A percentile compares a stretch with the other conserved stretches of the same genome.
These are phyloP conservation scores for Eupelmus urozonus DNA, from an alignment of 2,888 invertebrate species.

Conservation along the genomic window DNA sequence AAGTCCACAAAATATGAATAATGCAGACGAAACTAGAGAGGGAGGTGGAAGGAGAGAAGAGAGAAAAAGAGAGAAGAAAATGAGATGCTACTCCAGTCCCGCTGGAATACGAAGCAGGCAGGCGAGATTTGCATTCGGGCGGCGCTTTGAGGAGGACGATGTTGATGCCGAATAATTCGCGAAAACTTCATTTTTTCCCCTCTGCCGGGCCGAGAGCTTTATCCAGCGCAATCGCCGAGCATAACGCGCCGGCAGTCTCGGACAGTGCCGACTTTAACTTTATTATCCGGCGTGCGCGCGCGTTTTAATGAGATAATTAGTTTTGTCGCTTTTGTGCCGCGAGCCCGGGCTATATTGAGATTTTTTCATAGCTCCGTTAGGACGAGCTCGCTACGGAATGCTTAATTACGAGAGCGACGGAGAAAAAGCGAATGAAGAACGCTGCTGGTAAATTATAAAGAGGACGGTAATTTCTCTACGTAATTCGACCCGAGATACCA, in stretches of 20 bases:
- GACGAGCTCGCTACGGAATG: neutral
- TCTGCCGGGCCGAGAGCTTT: neutral
- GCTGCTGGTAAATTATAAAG: too few relatives aligned
- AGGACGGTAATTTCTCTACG: too few relatives aligned
- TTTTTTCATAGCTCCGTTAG: neutral
- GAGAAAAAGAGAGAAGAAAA: slow-evolving; percentile 4
- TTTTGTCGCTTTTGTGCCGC: neutral
- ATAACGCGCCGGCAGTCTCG: neutral
- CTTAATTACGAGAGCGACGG: neutral
- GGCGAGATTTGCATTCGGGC: slow-evolving; percentile 33
- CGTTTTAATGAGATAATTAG: slow-evolving; percentile 25
- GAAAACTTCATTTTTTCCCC: slow-evolving; percentile 10
- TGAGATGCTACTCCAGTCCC: neutral
- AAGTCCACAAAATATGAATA: slow-evolving; percentile 29
- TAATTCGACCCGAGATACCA: too few relatives aligned
- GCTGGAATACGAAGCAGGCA: slow-evolving; percentile 8
- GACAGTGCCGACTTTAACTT: neutral
- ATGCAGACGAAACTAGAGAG: slow-evolving; percentile 12
- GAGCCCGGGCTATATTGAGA: neutral
- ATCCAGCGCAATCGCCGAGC: neutral
- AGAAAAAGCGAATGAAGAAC: too few relatives aligned
- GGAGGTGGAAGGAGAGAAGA: neutral
- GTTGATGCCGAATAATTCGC: slow-evolving; percentile 16
- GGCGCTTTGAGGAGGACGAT: neutral
- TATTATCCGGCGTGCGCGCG: slow-evolving; percentile 6